Conservation (phyloP, 2,113 vertebrate genomes). For the Hyperoodon ampullatus region DNA sequence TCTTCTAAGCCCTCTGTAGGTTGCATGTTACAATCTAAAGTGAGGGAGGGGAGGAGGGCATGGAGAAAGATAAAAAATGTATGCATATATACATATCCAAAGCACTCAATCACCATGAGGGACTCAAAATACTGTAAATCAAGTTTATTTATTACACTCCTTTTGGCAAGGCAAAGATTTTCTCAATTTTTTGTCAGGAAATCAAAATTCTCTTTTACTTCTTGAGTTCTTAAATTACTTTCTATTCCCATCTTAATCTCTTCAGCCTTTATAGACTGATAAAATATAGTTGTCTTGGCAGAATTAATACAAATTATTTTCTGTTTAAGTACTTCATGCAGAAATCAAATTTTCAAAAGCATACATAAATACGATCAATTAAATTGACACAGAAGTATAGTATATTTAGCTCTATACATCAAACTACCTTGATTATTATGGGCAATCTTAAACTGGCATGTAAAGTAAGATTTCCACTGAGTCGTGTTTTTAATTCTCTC, state of each 20-base stretch:
- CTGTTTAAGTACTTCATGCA: neutral
- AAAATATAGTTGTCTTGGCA: neutral
- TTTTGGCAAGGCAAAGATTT: constrained; percentile 12
- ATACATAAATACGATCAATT: neutral
- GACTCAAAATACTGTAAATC: neutral
- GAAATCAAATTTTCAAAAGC: neutral
- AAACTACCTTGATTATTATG: neutral
- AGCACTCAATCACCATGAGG: neutral
- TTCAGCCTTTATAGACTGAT: neutral
- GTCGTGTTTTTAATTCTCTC: constrained; percentile 51
- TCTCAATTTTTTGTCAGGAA: neutral
- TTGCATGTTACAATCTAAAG: neutral
- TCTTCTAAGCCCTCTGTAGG: neutral
- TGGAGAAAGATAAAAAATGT: neutral
- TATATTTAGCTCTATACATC: neutral
- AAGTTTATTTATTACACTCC: neutral
- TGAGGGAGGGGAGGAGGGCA: neutral
- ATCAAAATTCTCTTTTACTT: neutral
- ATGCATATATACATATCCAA: neutral
- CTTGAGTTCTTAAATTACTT: constrained; percentile 37
- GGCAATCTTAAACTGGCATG: neutral
- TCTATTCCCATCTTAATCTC: neutral
- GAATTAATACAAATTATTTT: constrained; percentile 44
- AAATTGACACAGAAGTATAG: neutral
- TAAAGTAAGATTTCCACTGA: constrained; percentile 32